Base-by-base conservation (phyloP, 2,888 invertebrate genomes). In the Pachycephus smyrnensis region DNA sequence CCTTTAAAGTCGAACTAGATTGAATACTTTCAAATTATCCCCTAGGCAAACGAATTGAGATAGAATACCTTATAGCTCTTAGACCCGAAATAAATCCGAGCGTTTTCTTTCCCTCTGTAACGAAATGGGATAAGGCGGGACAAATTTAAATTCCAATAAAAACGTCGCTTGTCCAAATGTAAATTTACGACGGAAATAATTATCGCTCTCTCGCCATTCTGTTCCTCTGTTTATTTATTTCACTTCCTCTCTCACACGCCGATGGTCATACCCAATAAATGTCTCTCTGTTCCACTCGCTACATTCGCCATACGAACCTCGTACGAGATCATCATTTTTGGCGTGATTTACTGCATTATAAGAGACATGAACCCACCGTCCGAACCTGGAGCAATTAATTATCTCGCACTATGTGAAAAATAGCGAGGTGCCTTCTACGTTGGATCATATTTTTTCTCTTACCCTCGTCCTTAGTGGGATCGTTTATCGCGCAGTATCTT, bases 141-240 rank as follows among this genome's bases (percentile, higher is more conserved):
- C 80, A 80, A 85, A 82, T 84, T 83, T 83, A 81, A 80, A 78
- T 79, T 82, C 81, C 82, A 84, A 82, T 82, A 84, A 82, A 75
- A 81, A 80, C 82, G 81, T 81, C 83, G 80, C 80, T 81, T 82
- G 81, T 83, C 82, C 79, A 79, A 84, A 84, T 83, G 80, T 82
- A 84, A 83, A 84, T 84, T 84, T 82, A 84, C 82, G 83, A 82
- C 78, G 77, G 76, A 81, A 82, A 82, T 84, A 84, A 84, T 84
- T 84, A 83, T 80, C 77, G 79, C 80, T 80, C 80, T 73, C 69
- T 40, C 32, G 73, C 69, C 33, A 12, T 9, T 55, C 36, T 68
- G 40, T 81, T 78, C 71, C 68, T 73, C 69, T 73, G 74, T 55
- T 81, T 71, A 76, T 80, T 82, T 78, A 78, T 80, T 80, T 81